phyloP scores from a whole-genome alignment of 2,113 vertebrate species.

The Campylomormyrus numenius region DNA sequence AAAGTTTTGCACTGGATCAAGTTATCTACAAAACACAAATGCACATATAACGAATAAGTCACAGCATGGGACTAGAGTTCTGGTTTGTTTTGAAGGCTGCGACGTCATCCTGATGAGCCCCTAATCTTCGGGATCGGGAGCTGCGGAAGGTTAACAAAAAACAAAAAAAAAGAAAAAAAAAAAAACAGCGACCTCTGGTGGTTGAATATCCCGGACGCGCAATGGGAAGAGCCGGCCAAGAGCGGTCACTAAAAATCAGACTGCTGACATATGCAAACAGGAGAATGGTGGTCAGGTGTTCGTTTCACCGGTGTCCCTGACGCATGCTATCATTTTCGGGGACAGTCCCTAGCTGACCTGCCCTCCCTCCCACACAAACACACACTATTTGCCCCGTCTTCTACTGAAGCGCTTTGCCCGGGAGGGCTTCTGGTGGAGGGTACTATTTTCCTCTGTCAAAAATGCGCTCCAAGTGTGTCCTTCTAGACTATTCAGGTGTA shows the following conservation, averaged over 20 bases:
- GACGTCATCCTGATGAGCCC: background rate
- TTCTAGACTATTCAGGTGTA: background rate
- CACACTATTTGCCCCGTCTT: background rate
- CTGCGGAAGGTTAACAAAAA: background rate
- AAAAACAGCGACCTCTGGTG: background rate
- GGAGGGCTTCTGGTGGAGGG: background rate
- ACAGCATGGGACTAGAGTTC: background rate
- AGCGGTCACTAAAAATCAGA: background rate
- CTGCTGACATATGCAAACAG: background rate
- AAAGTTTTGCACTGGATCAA: constrained; percentile 21
- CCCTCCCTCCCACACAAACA: background rate
- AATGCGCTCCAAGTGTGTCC: background rate
- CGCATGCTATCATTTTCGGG: background rate
- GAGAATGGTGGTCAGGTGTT: background rate
- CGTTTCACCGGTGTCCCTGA: background rate
- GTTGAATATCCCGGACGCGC: too few relatives aligned
- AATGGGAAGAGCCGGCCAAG: background rate
- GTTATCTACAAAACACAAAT: constrained; percentile 14
- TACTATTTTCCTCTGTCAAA: background rate
- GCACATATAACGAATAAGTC: constrained; percentile 6
- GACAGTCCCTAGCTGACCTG: background rate
- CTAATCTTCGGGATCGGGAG: background rate
- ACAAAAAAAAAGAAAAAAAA: too few relatives aligned
- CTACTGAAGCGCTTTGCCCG: background rate
- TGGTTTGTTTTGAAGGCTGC: background rate